Base-by-base conservation (phyloP, 23 tunicate genomes). In the Styela plicata region DNA sequence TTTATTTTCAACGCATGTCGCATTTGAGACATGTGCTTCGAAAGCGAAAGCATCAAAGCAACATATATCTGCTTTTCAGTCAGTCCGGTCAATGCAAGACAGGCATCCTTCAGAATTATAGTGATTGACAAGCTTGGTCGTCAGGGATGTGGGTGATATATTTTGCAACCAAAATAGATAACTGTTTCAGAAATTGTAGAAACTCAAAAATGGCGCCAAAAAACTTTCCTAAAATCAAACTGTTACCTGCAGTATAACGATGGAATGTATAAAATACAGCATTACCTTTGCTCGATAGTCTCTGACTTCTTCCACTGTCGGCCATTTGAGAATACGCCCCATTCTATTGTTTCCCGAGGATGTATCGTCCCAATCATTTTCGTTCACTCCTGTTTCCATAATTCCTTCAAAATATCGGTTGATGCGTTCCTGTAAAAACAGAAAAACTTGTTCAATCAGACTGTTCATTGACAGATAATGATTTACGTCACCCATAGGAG, bases 301-400 rank as follows among this genome's bases (percentile, higher is more conserved):
- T 24, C 84, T 81, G n/a, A 83, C 90, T 33, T 86, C 85, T 31
- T 53, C 82, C 37, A 91, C 33, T 2, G 91, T 30, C 1, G 97
- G 97, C 97, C 97, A 91, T 24, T 86, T 36, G 78, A 70, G 86
- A 26, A 88, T 73, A 44, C 97, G 91, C 23, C 97, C 97, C 97
- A 91, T 91, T 32, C 97, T 36, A 74, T 83, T 86, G 44, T 91
- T 91, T 71, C 86, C 97, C n/a, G n/a, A n/a, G n/a, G n/a, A n/a
- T 27, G 91, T 86, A 77, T 91, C 97, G 78, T 91, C 97, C 97
- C 97, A 91, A 5, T 88, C 78, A 91, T 86, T 91, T 83, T 91
- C 97, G 74, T 91, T 91, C 34, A 91, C 97, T 5, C 97, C 97
- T 0, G 91, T 91, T 61, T 91, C 97, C 65, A 91, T 86, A 82